Evolutionary conservation across 1,140 invertebrate genomes (phyloP).

Genomic region (Drosophila sulfurigaster): DNA sequence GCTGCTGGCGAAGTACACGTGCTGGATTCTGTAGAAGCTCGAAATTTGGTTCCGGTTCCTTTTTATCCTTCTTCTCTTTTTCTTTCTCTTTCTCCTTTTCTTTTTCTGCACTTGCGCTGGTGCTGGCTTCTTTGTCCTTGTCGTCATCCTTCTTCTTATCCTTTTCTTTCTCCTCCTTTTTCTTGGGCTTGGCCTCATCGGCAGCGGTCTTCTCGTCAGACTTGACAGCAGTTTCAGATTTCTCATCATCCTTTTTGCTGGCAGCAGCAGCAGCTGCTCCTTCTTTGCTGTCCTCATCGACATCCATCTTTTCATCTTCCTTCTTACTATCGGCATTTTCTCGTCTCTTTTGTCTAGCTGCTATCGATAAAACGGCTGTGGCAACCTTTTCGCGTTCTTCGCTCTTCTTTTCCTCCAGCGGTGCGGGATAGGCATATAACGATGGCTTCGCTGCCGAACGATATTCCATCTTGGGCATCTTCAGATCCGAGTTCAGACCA

Average conservation of each 20-base stretch:
- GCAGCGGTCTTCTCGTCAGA: conserved; percentile 85
- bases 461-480: conserved; percentile 98
- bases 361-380: conserved; percentile 98
- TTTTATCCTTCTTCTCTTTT: conserved; percentile 88
- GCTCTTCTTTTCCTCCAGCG: conserved; percentile 98
- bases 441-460: conserved; percentile 97
- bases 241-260: conserved; percentile 87
- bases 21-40: conserved; percentile 98
- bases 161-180: conserved; percentile 86
- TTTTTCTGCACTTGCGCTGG: conserved; percentile 55
- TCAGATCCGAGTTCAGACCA: conserved; percentile 96
- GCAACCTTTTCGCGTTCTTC: conserved; percentile 98
- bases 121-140: conserved; percentile 84
- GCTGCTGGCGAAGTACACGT: conserved; percentile 95
- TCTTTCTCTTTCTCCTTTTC: conserved; percentile 85
- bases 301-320: conserved; percentile 91
- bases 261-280: conserved; percentile 85
- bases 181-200: conserved; percentile 81
- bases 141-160: conserved; percentile 76
- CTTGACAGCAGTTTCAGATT: conserved; percentile 86
- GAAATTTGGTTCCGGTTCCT: conserved; percentile 94
- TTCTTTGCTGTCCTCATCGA: conserved; percentile 88
- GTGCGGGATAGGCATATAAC: conserved; percentile 97
- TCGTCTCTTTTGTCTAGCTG: conserved; percentile 94
- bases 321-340: conserved; percentile 86